Conservation (phyloP, 2,797 vertebrate genomes). For the Smutsia temminckii region DNA sequence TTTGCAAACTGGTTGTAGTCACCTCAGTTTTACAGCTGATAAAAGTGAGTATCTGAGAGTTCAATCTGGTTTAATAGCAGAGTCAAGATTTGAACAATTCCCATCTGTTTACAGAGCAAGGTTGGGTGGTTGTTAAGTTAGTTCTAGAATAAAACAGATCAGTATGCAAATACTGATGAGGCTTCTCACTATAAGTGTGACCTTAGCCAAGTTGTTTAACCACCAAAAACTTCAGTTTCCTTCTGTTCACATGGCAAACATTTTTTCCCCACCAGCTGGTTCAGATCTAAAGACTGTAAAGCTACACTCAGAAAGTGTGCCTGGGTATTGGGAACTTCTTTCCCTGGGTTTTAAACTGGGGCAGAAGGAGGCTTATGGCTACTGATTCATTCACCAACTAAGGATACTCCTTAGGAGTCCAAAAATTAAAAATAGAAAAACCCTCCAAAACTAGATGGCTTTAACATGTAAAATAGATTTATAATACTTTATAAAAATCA, state of each 20-base stretch:
- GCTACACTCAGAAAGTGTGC: fast-evolving
- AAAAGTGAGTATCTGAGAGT: neutral
- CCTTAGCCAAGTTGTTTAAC: neutral
- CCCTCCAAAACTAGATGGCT: neutral
- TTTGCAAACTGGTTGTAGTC: neutral
- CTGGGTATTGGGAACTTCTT: neutral
- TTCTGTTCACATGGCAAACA: neutral
- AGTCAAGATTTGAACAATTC: neutral
- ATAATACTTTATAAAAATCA: neutral
- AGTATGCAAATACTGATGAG: no score
- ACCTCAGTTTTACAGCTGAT: neutral
- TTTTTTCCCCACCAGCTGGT: neutral
- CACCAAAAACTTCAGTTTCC: neutral
- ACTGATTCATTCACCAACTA: neutral
- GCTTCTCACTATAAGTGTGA: neutral
- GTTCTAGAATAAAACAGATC: neutral
- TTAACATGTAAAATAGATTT: neutral
- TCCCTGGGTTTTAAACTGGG: neutral
- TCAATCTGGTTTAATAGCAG: neutral
- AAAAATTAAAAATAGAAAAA: neutral
- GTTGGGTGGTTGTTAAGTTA: neutral
- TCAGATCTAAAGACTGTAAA: neutral
- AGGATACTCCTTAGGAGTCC: neutral
- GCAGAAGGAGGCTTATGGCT: neutral
- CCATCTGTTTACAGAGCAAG: neutral